Percentiles rank a stretch among this genome's conserved stretches.
Conservation (phyloP, 2,113 vertebrate species). For the Macaca mulatta region DNA sequence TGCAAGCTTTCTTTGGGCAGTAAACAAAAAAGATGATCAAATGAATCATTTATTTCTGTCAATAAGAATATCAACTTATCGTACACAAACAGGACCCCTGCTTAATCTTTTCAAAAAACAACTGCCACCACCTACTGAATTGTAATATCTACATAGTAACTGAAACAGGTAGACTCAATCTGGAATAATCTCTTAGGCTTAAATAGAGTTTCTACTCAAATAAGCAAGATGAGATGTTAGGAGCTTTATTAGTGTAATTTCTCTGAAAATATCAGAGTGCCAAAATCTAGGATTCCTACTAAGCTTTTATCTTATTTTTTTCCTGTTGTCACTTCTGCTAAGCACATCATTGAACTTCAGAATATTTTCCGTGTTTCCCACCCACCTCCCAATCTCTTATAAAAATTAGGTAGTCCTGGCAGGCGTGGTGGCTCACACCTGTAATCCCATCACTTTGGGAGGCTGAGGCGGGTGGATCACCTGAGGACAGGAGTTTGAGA, state of each 20-base stretch:
- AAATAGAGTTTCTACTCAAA: background rate
- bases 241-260: constrained; percentile 3
- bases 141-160: background rate
- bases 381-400: background rate
- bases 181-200: constrained; percentile 8
- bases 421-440: too few species aligned
- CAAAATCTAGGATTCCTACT: background rate
- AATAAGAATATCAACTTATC: constrained; percentile 25
- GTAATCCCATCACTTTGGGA: too few species aligned
- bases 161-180: constrained; percentile 21
- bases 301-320: background rate
- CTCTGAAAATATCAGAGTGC: background rate
- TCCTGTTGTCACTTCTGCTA: constrained; percentile 15
- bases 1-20: constrained; percentile 34
- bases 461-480: too few species aligned
- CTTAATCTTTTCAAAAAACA: background rate
- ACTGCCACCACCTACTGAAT: background rate
- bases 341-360: background rate
- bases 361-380: constrained; percentile 18
- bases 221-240: constrained; percentile 24
- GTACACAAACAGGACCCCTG: background rate
- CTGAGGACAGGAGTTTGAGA: too few species aligned
- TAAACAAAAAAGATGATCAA: background rate
- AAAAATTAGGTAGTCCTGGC: background rate
- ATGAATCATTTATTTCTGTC: constrained; percentile 10